Evolutionary conservation across 2,888 invertebrate species (phyloP).

Genomic region (Deilephila porcellus): DNA sequence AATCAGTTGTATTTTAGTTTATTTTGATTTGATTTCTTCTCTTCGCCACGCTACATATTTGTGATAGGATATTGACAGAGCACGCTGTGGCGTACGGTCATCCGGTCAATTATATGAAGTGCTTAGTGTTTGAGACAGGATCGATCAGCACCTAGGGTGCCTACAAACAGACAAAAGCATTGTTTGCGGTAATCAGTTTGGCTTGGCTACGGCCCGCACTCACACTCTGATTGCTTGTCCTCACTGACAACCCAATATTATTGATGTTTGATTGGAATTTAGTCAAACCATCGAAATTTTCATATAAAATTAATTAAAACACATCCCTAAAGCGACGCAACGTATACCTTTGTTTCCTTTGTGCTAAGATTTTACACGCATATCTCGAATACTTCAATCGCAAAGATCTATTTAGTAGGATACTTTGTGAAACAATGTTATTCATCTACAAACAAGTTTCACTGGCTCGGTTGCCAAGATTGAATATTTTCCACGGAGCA

Average conservation of each 20-base stretch:
- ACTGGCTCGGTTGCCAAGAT: not conserved
- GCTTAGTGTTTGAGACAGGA: slow-evolving; percentile 35
- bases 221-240: slow-evolving; percentile 45
- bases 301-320: slow-evolving; percentile 24
- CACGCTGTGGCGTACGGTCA: slow-evolving; percentile 35
- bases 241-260: slow-evolving; percentile 39
- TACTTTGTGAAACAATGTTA: slow-evolving; percentile 28
- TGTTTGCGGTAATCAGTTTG: slow-evolving; percentile 49
- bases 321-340: not conserved
- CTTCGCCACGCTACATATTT: not conserved
- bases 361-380: slow-evolving; percentile 14
- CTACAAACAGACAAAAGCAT: slow-evolving; percentile 42
- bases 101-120: slow-evolving; percentile 45
- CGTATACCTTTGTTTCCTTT: slow-evolving; percentile 28
- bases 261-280: slow-evolving; percentile 32
- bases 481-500: not conserved
- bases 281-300: slow-evolving; percentile 25
- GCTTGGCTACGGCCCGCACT: slow-evolving; percentile 37
- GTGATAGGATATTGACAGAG: not conserved
- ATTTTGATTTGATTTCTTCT: not conserved
- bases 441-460: slow-evolving; percentile 20
- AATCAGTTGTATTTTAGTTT: too few relatives aligned
- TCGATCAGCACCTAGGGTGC: slow-evolving; percentile 39
- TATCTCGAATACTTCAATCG: slow-evolving; percentile 26
- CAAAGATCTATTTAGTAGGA: slow-evolving; percentile 9